Evolutionary conservation across 2,113 vertebrate species (phyloP).

Genomic region (Ctenomys sociabilis): DNA sequence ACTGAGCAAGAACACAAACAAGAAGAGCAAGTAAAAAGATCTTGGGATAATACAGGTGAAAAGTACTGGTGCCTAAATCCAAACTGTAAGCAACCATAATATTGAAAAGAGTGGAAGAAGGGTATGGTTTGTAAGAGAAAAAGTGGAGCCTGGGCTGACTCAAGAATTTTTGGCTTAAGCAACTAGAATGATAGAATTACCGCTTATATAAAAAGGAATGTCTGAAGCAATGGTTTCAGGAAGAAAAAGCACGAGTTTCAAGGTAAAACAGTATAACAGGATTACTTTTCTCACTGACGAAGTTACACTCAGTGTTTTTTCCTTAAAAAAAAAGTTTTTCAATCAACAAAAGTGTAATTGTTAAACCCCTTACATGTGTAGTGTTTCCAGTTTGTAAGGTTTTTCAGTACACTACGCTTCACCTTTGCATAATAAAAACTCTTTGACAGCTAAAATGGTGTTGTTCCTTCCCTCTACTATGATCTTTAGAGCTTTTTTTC

Average conservation of each 20-base stretch:
- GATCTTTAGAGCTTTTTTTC: neutral
- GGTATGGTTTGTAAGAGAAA: neutral
- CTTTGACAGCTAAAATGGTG: too few species aligned
- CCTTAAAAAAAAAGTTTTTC: neutral
- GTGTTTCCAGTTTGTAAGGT: neutral
- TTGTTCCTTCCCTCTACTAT: too few species aligned
- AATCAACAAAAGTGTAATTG: neutral
- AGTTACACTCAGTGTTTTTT: neutral
- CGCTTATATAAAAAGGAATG: neutral
- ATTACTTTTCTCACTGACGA: neutral
- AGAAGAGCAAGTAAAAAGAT: neutral
- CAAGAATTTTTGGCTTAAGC: neutral
- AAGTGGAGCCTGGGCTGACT: neutral
- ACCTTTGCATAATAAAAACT: neutral
- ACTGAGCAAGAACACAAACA: neutral
- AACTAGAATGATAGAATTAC: neutral
- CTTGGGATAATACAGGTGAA: neutral
- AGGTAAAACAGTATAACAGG: neutral
- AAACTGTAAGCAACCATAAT: neutral
- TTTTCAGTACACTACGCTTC: neutral
- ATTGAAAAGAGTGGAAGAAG: neutral
- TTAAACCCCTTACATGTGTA: neutral
- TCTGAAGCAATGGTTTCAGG: neutral
- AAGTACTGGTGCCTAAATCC: neutral
- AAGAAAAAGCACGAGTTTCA: neutral